Percentiles rank a stretch among this genome's conserved stretches.
phyloP scores from a whole-genome alignment of 2,113 vertebrate species.

The Telmatochromis sp. region DNA sequence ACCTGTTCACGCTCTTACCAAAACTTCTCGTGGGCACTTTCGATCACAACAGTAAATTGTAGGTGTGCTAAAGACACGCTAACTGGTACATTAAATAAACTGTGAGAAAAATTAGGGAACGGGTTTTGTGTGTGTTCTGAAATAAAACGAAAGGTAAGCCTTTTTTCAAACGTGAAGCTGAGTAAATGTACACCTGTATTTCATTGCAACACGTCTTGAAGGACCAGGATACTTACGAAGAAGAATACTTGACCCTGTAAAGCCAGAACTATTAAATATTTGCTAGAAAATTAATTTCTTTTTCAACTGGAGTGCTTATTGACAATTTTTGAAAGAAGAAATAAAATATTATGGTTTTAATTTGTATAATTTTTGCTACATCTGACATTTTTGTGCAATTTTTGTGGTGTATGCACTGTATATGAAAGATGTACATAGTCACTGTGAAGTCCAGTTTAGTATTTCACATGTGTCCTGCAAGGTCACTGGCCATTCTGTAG shows the following conservation, averaged over 20 bases:
- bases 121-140: not conserved
- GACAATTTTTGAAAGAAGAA: not conserved
- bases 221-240: not conserved
- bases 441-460: not conserved
- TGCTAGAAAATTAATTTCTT: fast-evolving
- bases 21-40: not conserved
- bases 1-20: not conserved
- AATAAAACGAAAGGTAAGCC: not conserved
- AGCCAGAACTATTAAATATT: not conserved
- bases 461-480: not conserved
- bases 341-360: not conserved
- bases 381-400: not conserved
- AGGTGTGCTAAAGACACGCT: not conserved
- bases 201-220: not conserved
- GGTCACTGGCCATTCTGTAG: not conserved
- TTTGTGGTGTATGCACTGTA: not conserved
- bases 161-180: not conserved
- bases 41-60: not conserved
- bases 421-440: not conserved
- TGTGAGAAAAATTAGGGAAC: not conserved
- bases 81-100: not conserved
- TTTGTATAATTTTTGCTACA: not conserved
- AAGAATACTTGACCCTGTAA: not conserved
- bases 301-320: not conserved
- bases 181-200: not conserved